Conservation (phyloP, 2,888 invertebrate species). For the Pilophorus perplexus region DNA sequence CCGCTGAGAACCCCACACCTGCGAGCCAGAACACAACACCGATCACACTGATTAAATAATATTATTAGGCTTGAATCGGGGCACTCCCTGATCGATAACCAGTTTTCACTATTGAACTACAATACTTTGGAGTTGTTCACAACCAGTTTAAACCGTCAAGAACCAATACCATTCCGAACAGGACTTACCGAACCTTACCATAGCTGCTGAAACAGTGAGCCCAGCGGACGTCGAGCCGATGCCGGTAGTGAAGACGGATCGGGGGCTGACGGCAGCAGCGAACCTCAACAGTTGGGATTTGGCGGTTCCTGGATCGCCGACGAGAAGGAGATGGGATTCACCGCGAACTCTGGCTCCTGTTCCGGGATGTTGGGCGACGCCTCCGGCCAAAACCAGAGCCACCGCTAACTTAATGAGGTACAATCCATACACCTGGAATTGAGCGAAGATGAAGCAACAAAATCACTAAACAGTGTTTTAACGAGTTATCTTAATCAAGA, state of each 20-base stretch:
- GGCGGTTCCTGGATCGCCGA: slow-evolving; percentile 87
- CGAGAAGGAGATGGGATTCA: slow-evolving; percentile 79
- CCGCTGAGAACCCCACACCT: too few relatives aligned
- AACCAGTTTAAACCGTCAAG: too few relatives aligned
- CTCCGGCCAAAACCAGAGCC: slow-evolving; percentile 64
- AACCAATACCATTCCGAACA: too few relatives aligned
- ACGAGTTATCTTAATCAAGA: background rate
- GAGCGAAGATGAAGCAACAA: slow-evolving; percentile 11
- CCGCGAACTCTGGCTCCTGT: slow-evolving; percentile 64
- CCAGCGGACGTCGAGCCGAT: slow-evolving; percentile 84
- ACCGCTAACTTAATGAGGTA: slow-evolving; percentile 84
- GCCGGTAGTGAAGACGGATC: slow-evolving; percentile 82
- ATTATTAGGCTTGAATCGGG: too few relatives aligned
- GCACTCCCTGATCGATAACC: too few relatives aligned
- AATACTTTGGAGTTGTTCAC: too few relatives aligned
- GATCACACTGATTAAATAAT: too few relatives aligned
- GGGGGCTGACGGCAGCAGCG: slow-evolving; percentile 64
- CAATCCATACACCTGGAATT: slow-evolving; percentile 76
- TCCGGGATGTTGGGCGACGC: slow-evolving; percentile 55
- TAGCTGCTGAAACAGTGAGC: slow-evolving; percentile 80
- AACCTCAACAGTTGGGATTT: slow-evolving; percentile 81
- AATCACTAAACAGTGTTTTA: background rate
- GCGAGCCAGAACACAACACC: too few relatives aligned
- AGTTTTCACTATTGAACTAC: too few relatives aligned
- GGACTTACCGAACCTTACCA: too few relatives aligned